Evolutionary conservation across 1,140 invertebrate species (phyloP), one percentile per base, ranked within the genome.

Genomic region (Helicoverpa zea): DNA sequence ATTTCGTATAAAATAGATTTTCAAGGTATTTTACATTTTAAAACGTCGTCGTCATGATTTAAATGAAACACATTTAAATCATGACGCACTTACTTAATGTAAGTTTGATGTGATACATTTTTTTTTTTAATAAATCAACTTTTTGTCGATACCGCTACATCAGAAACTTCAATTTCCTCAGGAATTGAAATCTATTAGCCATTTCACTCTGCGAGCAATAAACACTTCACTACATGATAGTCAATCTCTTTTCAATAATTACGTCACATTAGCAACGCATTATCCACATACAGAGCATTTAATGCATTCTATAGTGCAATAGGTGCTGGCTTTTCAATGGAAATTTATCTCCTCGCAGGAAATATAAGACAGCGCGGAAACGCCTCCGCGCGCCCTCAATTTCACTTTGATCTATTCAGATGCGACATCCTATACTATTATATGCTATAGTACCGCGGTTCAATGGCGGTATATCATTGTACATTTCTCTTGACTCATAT

Each of bases 331-430:
- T 14, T 72, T 81, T 72, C 43, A 78, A 81, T 81, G 75, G 74
- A 81, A 81, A 81, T 81, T 59, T 78, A 81, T 81, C 43, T 72
- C 35, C 30, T 52, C 52, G 43, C 30, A 68, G 72, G 81, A 83
- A 83, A 83, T 77, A 80, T 83, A 76, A 83, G 64, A 73, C 59
- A 63, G 49, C 68, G 56, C 73, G 66, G 82, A 83, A 83, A 78
- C 79, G 74, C 73, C 79, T 74, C 63, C 66, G 47, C 77, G 70
- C 54, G 76, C 75, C 81, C 64, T 81, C 83, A 78, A 82, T 78
- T 82, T 84, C 79, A 81, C 79, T 78, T 82, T 81, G 83, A 82
- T 80, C 81, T 83, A 80, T 83, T 80, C 74, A 66, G 76, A 80
- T 78, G 73, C 35, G 82, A 77, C 79, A 79, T 80, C 54, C 78